Percentiles rank a stretch among this genome's conserved stretches.
phyloP scores from a whole-genome alignment of 1,140 invertebrate genomes.

The Atta colombica region DNA sequence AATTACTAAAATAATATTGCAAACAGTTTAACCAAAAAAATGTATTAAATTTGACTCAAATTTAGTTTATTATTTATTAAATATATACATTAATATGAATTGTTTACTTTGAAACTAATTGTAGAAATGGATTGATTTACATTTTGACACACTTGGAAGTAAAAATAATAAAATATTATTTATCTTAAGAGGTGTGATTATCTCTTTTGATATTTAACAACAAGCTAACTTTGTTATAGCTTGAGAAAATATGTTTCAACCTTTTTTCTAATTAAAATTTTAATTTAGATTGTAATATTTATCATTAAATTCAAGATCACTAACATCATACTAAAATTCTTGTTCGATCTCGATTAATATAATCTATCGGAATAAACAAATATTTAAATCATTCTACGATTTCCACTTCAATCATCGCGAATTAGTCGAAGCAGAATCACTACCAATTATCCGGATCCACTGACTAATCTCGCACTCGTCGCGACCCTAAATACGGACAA shows the following conservation, averaged over 20 bases:
- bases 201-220: too few relatives aligned
- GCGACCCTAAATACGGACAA: slow-evolving; percentile 61
- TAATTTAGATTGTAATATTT: neutral
- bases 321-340: neutral
- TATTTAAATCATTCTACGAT: neutral
- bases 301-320: neutral
- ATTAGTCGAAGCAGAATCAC: slow-evolving; percentile 29
- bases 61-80: too few relatives aligned
- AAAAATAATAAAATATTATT: too few relatives aligned
- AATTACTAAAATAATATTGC: too few relatives aligned
- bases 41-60: too few relatives aligned
- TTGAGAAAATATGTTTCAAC: neutral
- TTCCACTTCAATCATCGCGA: slow-evolving; percentile 14
- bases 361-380: slow-evolving; percentile 2
- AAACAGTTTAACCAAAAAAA: too few relatives aligned
- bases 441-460: slow-evolving; percentile 62
- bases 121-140: too few relatives aligned
- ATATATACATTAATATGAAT: too few relatives aligned
- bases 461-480: slow-evolving; percentile 33
- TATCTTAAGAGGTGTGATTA: too few relatives aligned
- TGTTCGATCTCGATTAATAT: neutral
- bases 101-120: too few relatives aligned
- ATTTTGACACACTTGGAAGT: too few relatives aligned
- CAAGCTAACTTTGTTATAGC: neutral
- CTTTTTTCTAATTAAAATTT: neutral